Percentiles rank a stretch among this genome's conserved stretches.
These are phyloP conservation scores for Menidia menidia DNA, from an alignment of 2,797 vertebrate genomes.

Conservation along the genomic window DNA sequence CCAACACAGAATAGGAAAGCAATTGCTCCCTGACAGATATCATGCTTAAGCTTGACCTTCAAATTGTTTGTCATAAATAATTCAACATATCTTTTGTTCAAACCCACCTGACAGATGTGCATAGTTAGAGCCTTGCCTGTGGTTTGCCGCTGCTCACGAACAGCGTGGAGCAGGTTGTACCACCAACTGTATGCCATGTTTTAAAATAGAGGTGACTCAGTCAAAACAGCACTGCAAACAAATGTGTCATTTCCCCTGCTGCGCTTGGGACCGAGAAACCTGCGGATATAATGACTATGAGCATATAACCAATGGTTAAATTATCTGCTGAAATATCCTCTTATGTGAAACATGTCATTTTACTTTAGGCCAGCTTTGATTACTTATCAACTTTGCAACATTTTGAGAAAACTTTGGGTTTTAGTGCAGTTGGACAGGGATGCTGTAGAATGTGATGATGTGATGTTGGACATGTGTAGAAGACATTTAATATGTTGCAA, in stretches of 20 bases:
- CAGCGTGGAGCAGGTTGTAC: conserved; percentile 45
- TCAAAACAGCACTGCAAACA: conserved; percentile 44
- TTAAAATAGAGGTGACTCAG: conserved; percentile 50
- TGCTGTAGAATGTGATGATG: background rate
- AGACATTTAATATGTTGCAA: background rate
- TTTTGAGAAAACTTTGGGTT: background rate
- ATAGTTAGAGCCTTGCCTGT: conserved; percentile 67
- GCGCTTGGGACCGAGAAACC: conserved; percentile 1
- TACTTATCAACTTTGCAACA: background rate
- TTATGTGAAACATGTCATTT: background rate
- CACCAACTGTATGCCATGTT: conserved; percentile 36
- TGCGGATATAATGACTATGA: background rate
- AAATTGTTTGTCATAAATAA: conserved; percentile 77
- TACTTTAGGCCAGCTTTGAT: background rate
- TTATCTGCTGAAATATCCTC: background rate
- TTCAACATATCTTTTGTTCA: conserved; percentile 69
- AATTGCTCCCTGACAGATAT: conserved; percentile 69
- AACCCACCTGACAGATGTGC: conserved; percentile 76
- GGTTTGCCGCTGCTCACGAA: conserved; percentile 64
- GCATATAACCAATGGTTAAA: background rate
- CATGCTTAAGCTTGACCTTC: conserved; percentile 71
- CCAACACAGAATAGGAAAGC: conserved; percentile 54
- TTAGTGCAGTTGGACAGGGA: background rate
- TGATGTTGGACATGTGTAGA: background rate
- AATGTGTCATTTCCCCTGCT: conserved; percentile 39